Evolutionary conservation across 1,140 invertebrate genomes (phyloP).

Genomic region (Plectrocnemia conspersa): DNA sequence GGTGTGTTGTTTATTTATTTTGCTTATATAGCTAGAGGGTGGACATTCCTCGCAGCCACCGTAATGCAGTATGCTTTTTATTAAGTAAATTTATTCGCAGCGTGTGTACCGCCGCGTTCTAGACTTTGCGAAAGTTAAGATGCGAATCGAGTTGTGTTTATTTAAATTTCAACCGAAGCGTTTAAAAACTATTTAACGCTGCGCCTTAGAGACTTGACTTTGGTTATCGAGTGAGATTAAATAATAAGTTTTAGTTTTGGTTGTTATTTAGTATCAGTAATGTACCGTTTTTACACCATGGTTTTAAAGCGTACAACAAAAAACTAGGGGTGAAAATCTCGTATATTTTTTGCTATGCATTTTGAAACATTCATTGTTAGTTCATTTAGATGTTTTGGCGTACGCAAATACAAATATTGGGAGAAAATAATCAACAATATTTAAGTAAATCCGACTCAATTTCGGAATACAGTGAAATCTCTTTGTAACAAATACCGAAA

Average conservation of each 20-base stretch:
- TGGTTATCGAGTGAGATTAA: too few relatives aligned
- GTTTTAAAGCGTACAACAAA: background rate
- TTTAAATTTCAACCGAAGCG: conserved; percentile 17
- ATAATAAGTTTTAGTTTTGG: too few relatives aligned
- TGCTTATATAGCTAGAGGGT: conserved; percentile 13
- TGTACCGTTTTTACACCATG: too few relatives aligned
- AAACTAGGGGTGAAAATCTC: background rate
- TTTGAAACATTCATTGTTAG: background rate
- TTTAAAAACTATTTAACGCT: too few relatives aligned
- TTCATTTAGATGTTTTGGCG: too few relatives aligned
- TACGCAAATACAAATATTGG: too few relatives aligned
- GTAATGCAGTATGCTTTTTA: conserved; percentile 23
- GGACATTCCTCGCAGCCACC: conserved; percentile 28
- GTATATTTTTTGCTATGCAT: background rate
- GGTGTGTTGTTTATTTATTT: conserved; percentile 28
- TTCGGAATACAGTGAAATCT: too few relatives aligned
- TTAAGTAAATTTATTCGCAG: conserved; percentile 27
- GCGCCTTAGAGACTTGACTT: too few relatives aligned
- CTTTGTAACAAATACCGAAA: too few relatives aligned
- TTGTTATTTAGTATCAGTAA: too few relatives aligned
- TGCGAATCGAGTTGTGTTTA: conserved; percentile 18
- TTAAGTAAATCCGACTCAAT: too few relatives aligned
- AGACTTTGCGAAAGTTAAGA: conserved; percentile 14
- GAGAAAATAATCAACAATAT: too few relatives aligned
- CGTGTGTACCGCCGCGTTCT: conserved; percentile 9